phyloP scores from a whole-genome alignment of 2,797 vertebrate genomes.

The Sebastes wilsoni region DNA sequence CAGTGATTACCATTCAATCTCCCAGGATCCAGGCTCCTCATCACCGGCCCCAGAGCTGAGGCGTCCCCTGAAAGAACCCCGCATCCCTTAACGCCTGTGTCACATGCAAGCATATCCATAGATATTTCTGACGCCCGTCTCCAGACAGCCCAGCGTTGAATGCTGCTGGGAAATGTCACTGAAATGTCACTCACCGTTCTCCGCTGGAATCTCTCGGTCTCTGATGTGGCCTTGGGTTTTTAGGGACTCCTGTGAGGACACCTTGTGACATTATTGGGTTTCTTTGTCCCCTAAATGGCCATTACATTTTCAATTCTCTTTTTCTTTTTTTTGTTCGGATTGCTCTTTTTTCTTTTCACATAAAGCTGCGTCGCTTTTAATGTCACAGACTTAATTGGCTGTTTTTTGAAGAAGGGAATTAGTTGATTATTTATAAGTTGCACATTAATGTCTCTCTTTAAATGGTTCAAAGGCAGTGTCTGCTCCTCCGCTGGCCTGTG shows the following conservation, averaged over 20 bases:
- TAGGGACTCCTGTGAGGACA: constrained; percentile 60
- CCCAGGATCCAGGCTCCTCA: constrained; percentile 76
- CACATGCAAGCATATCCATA: constrained; percentile 78
- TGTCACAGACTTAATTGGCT: constrained; percentile 76
- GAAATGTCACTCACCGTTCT: constrained; percentile 84
- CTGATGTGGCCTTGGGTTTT: constrained; percentile 68
- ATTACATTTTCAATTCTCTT: constrained; percentile 54
- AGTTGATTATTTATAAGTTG: constrained; percentile 90
- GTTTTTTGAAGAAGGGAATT: constrained; percentile 79
- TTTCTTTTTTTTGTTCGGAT: constrained; percentile 27
- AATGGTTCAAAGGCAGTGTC: constrained; percentile 88
- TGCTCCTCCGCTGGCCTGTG: constrained; percentile 79
- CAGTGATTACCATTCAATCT: constrained; percentile 86
- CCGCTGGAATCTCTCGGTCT: constrained; percentile 69
- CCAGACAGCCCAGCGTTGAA: constrained; percentile 70
- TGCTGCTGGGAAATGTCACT: constrained; percentile 85
- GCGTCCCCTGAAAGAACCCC: constrained; percentile 78
- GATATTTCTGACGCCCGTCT: constrained; percentile 74
- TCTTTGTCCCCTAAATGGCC: constrained; percentile 67
- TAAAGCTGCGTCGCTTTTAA: constrained; percentile 60
- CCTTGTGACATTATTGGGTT: constrained; percentile 68
- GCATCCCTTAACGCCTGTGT: constrained; percentile 72
- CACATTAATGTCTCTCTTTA: constrained; percentile 86
- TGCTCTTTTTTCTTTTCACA: constrained; percentile 44
- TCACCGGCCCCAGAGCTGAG: constrained; percentile 73